A percentile compares a stretch with the other conserved stretches of the same genome.
phyloP scores from a whole-genome alignment of 1,140 invertebrate genomes.

The Drosophila azteca region DNA sequence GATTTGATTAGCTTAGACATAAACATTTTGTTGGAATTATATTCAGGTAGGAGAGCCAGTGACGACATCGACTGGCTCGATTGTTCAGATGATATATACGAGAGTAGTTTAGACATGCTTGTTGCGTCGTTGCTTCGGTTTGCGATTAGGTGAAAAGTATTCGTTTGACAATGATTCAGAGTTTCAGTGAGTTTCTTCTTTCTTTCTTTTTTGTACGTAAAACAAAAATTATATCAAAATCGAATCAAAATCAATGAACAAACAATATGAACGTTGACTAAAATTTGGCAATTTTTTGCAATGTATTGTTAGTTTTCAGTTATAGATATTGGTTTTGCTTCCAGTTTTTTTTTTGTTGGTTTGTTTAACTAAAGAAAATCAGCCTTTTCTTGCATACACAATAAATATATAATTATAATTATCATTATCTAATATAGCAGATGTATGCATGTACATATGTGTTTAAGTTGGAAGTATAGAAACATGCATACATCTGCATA shows the following conservation, averaged over 20 bases:
- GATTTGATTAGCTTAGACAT: conserved; percentile 12
- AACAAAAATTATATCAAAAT: conserved; percentile 7
- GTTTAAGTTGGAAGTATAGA: conserved; percentile 27
- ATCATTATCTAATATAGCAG: conserved; percentile 33
- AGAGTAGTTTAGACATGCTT: conserved; percentile 5
- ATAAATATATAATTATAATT: conserved; percentile 60
- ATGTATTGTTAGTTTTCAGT: conserved; percentile 59
- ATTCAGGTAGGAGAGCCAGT: conserved; percentile 7
- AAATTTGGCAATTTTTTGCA: conserved; percentile 80
- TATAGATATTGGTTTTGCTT: conserved; percentile 32
- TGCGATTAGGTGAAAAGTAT: conserved; percentile 28
- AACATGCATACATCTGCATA: conserved; percentile 15
- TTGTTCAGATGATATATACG: conserved; percentile 29
- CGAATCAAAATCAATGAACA: conserved; percentile 34
- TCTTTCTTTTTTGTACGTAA: conserved; percentile 5
- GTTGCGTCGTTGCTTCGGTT: conserved; percentile 37
- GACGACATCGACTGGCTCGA: conserved; percentile 27
- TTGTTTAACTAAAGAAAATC: conserved; percentile 77
- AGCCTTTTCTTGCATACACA: conserved; percentile 80
- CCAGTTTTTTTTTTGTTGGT: conserved; percentile 29
- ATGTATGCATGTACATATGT: conserved; percentile 29
- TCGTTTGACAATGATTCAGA: conserved; percentile 44
- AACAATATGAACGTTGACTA: conserved; percentile 56
- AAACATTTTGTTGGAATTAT: conserved; percentile 1
- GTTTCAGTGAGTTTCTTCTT: conserved; percentile 36